phyloP scores from a whole-genome alignment of 2,888 invertebrate species.

The Epinotia bilunana region DNA sequence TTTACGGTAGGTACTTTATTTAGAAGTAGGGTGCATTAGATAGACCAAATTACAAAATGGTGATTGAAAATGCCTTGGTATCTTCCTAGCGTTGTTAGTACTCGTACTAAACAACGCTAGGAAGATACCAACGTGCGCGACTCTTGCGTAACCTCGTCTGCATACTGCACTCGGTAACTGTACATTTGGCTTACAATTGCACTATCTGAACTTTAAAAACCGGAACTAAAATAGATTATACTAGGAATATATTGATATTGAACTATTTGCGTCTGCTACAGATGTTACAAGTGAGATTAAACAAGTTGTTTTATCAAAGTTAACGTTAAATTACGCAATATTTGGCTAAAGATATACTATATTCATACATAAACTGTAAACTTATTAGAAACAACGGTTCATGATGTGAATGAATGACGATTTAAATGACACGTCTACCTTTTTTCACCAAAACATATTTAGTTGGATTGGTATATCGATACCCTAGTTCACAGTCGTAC shows the following conservation, averaged over 20 bases:
- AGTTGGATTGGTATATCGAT: too few species aligned
- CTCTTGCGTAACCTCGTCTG: constrained; percentile 45
- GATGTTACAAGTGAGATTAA: constrained; percentile 20
- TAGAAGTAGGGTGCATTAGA: not conserved
- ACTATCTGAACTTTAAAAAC: constrained; percentile 44
- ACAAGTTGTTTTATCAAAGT: not conserved
- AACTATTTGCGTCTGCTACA: constrained; percentile 34
- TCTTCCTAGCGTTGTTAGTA: not conserved
- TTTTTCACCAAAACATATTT: too few species aligned
- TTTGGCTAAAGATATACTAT: not conserved
- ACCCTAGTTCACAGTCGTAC: too few species aligned
- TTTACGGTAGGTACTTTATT: not conserved
- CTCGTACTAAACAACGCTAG: too few species aligned
- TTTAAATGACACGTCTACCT: not conserved
- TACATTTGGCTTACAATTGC: constrained; percentile 43
- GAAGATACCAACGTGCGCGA: constrained; percentile 31
- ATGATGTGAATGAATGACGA: not conserved
- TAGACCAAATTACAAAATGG: not conserved
- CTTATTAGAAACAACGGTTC: not conserved
- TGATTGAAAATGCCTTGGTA: not conserved
- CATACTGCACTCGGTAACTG: constrained; percentile 46
- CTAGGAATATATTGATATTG: constrained; percentile 36
- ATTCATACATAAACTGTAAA: too few species aligned
- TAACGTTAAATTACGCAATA: not conserved
- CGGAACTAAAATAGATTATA: constrained; percentile 24